These are phyloP conservation scores for Copidosoma floridanum DNA, from an alignment of 1,140 invertebrate genomes.

Conservation along the genomic window DNA sequence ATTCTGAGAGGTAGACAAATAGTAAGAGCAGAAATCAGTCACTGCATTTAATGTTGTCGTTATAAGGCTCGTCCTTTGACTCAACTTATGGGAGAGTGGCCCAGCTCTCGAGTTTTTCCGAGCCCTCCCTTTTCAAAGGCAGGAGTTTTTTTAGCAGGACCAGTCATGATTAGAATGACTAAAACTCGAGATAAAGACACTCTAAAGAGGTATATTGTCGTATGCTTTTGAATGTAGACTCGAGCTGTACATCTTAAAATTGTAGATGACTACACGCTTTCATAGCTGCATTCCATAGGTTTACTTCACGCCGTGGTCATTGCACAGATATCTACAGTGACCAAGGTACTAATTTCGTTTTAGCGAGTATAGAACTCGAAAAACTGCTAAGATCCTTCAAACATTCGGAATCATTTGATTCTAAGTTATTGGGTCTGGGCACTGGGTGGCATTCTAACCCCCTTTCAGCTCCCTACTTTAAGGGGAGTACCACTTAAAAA, in stretches of 20 bases:
- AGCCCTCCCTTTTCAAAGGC: conserved; percentile 10
- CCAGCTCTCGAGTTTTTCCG: conserved; percentile 8
- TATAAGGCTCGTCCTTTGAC: not conserved
- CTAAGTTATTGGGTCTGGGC: too few relatives aligned
- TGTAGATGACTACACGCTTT: too few relatives aligned
- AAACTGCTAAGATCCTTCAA: too few relatives aligned
- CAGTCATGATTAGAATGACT: conserved; percentile 24
- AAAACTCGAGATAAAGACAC: not conserved
- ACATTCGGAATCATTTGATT: too few relatives aligned
- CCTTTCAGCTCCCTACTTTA: not conserved
- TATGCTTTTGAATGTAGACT: conserved; percentile 31
- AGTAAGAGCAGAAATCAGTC: not conserved
- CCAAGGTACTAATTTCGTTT: too few relatives aligned
- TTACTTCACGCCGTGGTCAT: too few relatives aligned
- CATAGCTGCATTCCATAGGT: too few relatives aligned
- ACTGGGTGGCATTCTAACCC: not conserved
- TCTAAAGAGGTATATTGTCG: conserved; percentile 13
- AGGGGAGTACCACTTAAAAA: too few relatives aligned
- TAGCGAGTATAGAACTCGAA: too few relatives aligned
- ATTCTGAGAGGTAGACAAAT: not conserved
- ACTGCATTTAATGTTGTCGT: conserved; percentile 2
- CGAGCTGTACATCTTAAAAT: conserved; percentile 39
- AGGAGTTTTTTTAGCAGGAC: conserved; percentile 30
- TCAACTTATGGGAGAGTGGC: conserved; percentile 30
- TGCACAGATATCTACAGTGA: too few relatives aligned